Evolutionary conservation across 2,797 vertebrate genomes (phyloP).

Genomic region (Acipenser ruthenus): DNA sequence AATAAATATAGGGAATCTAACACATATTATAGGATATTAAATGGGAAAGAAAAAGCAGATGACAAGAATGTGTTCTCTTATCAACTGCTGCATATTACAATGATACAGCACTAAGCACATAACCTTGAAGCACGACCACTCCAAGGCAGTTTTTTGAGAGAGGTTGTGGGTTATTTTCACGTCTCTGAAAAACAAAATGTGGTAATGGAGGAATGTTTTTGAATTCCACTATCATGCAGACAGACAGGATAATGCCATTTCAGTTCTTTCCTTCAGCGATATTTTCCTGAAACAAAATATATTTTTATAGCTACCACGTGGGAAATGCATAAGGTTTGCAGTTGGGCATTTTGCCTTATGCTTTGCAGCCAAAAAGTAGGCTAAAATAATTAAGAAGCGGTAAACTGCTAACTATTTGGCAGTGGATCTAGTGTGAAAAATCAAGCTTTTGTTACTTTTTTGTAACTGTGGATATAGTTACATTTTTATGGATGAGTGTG

Average conservation of each 20-base stretch:
- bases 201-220: conserved; percentile 11
- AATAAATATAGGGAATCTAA: too few relatives aligned
- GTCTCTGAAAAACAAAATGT: conserved; percentile 14
- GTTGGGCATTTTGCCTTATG: conserved; percentile 38
- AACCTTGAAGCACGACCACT: too few relatives aligned
- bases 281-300: conserved; percentile 30
- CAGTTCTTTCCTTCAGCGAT: conserved; percentile 21
- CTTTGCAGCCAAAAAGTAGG: conserved; percentile 25
- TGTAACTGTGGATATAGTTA: conserved; percentile 15
- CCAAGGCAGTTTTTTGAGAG: conserved; percentile 15
- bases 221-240: conserved; percentile 1
- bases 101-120: too few relatives aligned
- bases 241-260: conserved; percentile 31
- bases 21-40: too few relatives aligned
- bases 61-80: too few relatives aligned
- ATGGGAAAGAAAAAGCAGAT: too few relatives aligned
- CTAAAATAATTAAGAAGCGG: conserved; percentile 56
- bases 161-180: conserved; percentile 19
- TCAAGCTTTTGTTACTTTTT: conserved; percentile 40
- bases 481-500: conserved; percentile 47
- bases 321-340: conserved; percentile 46
- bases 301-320: conserved; percentile 47
- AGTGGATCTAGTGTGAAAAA: conserved; percentile 46
- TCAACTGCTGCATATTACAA: too few relatives aligned
- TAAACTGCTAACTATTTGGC: conserved; percentile 43